Evolutionary conservation across 1,140 invertebrate species (phyloP).

Genomic region (Gonioctena quinquepunctata): DNA sequence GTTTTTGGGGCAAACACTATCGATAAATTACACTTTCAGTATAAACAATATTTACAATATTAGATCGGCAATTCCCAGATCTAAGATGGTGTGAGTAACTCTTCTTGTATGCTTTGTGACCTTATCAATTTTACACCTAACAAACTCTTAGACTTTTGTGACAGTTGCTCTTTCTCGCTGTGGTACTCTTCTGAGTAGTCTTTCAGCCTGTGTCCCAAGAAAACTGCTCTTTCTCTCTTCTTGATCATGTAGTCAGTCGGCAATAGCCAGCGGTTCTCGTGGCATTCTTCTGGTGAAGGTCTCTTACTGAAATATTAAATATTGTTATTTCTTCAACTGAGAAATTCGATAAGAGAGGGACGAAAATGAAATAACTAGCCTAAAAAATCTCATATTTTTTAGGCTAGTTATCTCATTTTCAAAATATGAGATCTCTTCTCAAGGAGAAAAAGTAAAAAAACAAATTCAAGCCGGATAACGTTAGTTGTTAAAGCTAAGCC

Average conservation of each 20-base stretch:
- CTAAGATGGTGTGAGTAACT: conserved; percentile 67
- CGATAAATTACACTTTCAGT: conserved; percentile 7
- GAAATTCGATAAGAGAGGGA: too few relatives aligned
- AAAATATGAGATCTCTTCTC: too few relatives aligned
- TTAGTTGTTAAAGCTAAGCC: too few relatives aligned
- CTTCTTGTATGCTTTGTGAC: conserved; percentile 81
- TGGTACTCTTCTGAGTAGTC: conserved; percentile 80
- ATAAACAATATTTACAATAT: conserved; percentile 41
- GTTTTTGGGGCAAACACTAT: neutral
- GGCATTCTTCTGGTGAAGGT: conserved; percentile 89
- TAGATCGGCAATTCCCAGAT: neutral
- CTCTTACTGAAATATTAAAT: conserved; percentile 83
- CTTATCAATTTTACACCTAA: conserved; percentile 64
- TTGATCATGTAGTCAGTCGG: conserved; percentile 91
- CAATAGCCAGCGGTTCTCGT: conserved; percentile 93
- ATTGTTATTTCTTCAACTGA: too few relatives aligned
- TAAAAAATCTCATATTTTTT: too few relatives aligned
- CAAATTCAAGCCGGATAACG: too few relatives aligned
- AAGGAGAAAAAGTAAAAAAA: too few relatives aligned
- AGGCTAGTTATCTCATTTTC: too few relatives aligned
- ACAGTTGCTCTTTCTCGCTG: conserved; percentile 63
- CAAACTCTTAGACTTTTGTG: conserved; percentile 60
- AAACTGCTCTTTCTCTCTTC: conserved; percentile 86
- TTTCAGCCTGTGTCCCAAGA: conserved; percentile 81
- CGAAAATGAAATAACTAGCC: too few relatives aligned